A percentile compares a stretch with the other conserved stretches of the same genome.
These are phyloP conservation scores for Colossoma macropomum DNA, from an alignment of 2,113 vertebrate species.

Conservation along the genomic window DNA sequence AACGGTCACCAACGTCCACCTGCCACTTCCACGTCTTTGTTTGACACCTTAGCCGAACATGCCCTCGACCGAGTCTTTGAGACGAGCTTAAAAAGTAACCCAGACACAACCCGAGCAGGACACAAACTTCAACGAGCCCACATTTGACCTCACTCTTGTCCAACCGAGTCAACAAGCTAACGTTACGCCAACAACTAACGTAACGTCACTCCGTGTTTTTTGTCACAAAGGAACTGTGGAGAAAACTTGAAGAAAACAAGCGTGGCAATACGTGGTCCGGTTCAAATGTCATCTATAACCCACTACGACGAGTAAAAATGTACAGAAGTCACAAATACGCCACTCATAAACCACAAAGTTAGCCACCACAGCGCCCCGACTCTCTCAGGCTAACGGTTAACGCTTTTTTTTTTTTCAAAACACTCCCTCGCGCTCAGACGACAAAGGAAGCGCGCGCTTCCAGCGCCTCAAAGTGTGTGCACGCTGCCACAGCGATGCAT, in stretches of 20 bases:
- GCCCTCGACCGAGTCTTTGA: constrained; percentile 58
- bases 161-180: not conserved
- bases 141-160: not conserved
- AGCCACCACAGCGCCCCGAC: not conserved
- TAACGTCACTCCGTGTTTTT: not conserved
- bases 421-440: constrained; percentile 81
- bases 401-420: constrained; percentile 62
- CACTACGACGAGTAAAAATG: not conserved
- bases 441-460: constrained; percentile 79
- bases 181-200: not conserved
- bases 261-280: not conserved
- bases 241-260: constrained; percentile 8
- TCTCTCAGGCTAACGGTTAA: constrained; percentile 4
- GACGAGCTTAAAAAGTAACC: not conserved
- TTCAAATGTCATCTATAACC: not conserved
- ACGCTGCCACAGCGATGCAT: constrained; percentile 76
- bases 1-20: constrained; percentile 37
- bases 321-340: not conserved
- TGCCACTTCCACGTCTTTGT: constrained; percentile 70
- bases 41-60: constrained; percentile 65
- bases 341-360: not conserved
- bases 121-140: not conserved
- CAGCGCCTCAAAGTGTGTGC: constrained; percentile 65
- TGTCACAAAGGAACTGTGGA: not conserved
- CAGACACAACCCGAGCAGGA: not conserved